phyloP scores from a whole-genome alignment of 2,113 vertebrate species.

The Elgaria multicarinata region DNA sequence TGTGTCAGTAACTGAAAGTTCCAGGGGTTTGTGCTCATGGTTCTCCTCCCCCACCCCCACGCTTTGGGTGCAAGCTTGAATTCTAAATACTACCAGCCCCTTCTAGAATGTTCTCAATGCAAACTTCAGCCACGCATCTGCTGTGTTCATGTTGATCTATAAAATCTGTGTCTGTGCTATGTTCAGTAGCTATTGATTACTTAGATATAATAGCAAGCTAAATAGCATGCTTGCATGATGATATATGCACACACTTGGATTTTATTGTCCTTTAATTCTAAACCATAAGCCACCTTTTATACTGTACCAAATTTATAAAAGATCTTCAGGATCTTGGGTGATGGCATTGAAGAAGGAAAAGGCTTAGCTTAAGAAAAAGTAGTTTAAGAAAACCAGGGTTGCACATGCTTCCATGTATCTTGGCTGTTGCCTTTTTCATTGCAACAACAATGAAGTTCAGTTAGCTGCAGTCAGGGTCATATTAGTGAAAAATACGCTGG shows the following conservation, averaged over 20 bases:
- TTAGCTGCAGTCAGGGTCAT: neutral
- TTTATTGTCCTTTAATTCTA: neutral
- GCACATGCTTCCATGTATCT: neutral
- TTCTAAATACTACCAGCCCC: neutral
- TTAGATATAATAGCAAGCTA: rapidly evolving
- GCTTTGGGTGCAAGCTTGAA: neutral
- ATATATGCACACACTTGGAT: neutral
- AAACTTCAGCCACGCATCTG: neutral
- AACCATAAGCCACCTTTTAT: neutral
- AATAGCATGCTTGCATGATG: neutral
- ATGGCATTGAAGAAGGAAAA: neutral
- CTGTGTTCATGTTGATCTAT: neutral
- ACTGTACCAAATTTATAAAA: neutral
- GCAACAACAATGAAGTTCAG: neutral
- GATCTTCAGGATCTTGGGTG: neutral
- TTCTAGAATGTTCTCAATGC: conserved; percentile 14
- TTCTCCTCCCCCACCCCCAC: neutral
- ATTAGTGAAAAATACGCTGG: neutral
- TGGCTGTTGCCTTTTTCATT: neutral
- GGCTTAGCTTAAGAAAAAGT: neutral
- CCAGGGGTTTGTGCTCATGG: neutral
- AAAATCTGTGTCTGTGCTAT: conserved; percentile 1
- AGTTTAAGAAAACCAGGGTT: neutral
- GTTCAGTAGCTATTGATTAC: neutral
- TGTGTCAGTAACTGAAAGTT: neutral